phyloP scores from a whole-genome alignment of 2,888 invertebrate genomes.

The Sphaerophoria taeniata region DNA sequence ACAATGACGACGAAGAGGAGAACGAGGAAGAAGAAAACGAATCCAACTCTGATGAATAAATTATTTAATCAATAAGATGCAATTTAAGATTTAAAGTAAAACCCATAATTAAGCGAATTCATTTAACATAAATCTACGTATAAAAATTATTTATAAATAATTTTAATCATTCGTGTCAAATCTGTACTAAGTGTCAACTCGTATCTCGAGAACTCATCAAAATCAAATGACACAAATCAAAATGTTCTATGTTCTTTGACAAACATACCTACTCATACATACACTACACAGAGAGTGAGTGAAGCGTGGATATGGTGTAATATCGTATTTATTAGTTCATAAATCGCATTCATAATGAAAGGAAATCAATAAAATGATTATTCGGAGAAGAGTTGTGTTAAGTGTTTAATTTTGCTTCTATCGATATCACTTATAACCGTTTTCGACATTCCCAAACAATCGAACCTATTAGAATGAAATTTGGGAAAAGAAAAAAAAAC shows the following conservation, averaged over 20 bases:
- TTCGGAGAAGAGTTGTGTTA: too few species aligned
- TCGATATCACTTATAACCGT: too few species aligned
- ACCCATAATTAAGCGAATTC: slow-evolving; percentile 35
- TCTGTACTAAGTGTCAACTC: slow-evolving; percentile 34
- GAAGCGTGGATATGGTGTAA: not conserved
- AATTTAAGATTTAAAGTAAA: slow-evolving; percentile 38
- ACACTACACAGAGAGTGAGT: not conserved
- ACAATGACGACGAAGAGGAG: slow-evolving; percentile 75
- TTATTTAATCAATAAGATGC: not conserved
- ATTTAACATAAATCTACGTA: slow-evolving; percentile 53
- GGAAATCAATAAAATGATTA: too few species aligned
- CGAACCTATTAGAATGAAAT: too few species aligned
- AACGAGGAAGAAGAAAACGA: slow-evolving; percentile 75
- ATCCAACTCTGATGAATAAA: slow-evolving; percentile 76
- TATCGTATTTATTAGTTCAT: slow-evolving; percentile 28
- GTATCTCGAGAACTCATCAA: slow-evolving; percentile 16
- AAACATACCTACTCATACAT: not conserved
- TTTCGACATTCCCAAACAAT: too few species aligned
- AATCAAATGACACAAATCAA: not conserved
- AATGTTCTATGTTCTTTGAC: slow-evolving; percentile 35
- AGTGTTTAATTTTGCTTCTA: too few species aligned
- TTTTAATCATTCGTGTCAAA: not conserved
- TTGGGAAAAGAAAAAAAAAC: too few species aligned
- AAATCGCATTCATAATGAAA: slow-evolving; percentile 8
- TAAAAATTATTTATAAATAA: slow-evolving; percentile 57